These are phyloP conservation scores for Taphrorychus bicolor DNA, from an alignment of 2,888 invertebrate genomes.

Conservation along the genomic window DNA sequence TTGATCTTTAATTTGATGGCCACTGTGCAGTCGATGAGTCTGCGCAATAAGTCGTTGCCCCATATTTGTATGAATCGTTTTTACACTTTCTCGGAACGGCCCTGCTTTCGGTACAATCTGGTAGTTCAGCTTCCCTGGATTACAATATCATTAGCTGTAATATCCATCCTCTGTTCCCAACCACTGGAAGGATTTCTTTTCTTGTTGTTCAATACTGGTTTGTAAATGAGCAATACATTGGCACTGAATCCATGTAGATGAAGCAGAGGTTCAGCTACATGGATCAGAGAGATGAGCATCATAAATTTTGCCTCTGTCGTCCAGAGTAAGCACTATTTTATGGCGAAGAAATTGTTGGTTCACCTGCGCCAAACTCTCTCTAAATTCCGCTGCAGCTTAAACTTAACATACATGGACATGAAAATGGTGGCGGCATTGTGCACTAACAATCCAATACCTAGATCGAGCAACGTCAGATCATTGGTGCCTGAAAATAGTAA, in stretches of 20 bases:
- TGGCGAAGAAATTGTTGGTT: conserved; percentile 87
- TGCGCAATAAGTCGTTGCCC: too few species aligned
- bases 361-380: conserved; percentile 81
- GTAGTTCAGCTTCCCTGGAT: conserved; percentile 88
- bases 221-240: conserved; percentile 88
- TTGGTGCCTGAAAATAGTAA: conserved; percentile 87
- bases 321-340: conserved; percentile 87
- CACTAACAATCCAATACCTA: conserved; percentile 89
- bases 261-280: conserved; percentile 90
- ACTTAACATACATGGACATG: conserved; percentile 91
- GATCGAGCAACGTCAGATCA: conserved; percentile 83
- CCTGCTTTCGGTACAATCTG: conserved; percentile 88
- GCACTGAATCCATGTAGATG: conserved; percentile 88
- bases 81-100: too few species aligned
- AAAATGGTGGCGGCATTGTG: conserved; percentile 92
- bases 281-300: conserved; percentile 92
- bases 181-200: conserved; percentile 75
- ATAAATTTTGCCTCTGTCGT: conserved; percentile 94
- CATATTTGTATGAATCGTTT: too few species aligned
- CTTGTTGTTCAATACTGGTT: conserved; percentile 85
- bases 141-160: conserved; percentile 85
- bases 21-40: too few species aligned
- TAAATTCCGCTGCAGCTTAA: conserved; percentile 84
- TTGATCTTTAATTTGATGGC: too few species aligned
- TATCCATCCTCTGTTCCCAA: conserved; percentile 86